Conservation (phyloP, 2,113 vertebrate genomes). For the Colinus virginianus region DNA sequence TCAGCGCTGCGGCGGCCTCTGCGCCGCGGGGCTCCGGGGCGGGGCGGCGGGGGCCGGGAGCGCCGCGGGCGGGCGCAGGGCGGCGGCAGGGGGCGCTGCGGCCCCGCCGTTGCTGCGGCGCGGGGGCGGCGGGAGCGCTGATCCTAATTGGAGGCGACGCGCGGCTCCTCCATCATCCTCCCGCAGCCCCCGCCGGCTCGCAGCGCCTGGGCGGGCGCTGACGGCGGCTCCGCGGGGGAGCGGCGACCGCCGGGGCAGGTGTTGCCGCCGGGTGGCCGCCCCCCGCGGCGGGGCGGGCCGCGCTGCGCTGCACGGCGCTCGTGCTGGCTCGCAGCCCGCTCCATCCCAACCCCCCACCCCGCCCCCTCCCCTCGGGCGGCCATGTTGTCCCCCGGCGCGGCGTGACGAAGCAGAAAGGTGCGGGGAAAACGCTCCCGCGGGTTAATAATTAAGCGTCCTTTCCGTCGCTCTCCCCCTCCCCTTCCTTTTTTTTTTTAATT, state of each 20-base stretch:
- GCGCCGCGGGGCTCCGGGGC: background rate
- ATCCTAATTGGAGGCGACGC: conserved; percentile 84
- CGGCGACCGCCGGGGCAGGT: conserved; percentile 56
- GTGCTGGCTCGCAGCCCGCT: background rate
- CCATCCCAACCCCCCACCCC: background rate
- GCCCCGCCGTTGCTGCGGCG: conserved; percentile 62
- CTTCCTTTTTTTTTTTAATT: no score
- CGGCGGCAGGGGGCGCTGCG: conserved; percentile 81
- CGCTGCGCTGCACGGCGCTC: no score
- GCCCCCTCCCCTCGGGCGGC: background rate
- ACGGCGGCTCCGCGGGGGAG: no score
- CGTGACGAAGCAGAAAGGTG: background rate
- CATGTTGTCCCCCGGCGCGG: conserved; percentile 9
- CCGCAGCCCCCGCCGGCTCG: conserved; percentile 81
- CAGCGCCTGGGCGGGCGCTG: conserved; percentile 72
- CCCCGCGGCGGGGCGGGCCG: background rate
- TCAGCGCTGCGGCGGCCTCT: no score
- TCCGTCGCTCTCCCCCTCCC: background rate
- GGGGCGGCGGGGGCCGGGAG: background rate
- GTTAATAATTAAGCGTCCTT: background rate
- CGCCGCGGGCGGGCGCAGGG: background rate
- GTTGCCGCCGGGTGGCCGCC: conserved; percentile 18
- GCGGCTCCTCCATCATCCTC: conserved; percentile 80
- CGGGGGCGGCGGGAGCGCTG: conserved; percentile 66
- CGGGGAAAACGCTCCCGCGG: background rate